phyloP scores from a whole-genome alignment of 2,113 vertebrate species.

The Poeciliopsis prolifica region DNA sequence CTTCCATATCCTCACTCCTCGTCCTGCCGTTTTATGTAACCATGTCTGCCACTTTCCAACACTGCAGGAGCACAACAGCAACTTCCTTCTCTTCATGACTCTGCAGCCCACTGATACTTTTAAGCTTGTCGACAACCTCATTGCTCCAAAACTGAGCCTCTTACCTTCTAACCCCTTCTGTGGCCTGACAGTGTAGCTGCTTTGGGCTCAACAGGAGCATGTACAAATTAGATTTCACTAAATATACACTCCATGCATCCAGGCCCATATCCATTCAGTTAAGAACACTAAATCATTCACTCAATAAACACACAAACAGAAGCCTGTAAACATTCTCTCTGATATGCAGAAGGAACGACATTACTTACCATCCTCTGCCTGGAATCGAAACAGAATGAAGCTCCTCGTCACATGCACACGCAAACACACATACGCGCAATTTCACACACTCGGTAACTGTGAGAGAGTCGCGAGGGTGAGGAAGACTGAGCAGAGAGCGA shows the following conservation, averaged over 20 bases:
- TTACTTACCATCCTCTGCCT: slow-evolving; percentile 78
- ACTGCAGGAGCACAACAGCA: slow-evolving; percentile 28
- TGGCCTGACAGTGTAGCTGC: slow-evolving; percentile 44
- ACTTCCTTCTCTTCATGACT: slow-evolving; percentile 24
- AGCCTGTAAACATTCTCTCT: slow-evolving; percentile 56
- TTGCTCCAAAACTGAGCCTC: slow-evolving; percentile 34
- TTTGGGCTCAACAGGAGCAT: slow-evolving; percentile 31
- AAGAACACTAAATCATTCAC: slow-evolving; percentile 48
- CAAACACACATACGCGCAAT: slow-evolving; percentile 43
- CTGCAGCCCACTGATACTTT: slow-evolving; percentile 24
- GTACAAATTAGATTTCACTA: slow-evolving; percentile 35
- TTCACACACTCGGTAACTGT: slow-evolving; percentile 51
- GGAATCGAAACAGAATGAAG: slow-evolving; percentile 74
- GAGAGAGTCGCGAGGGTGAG: slow-evolving; percentile 36
- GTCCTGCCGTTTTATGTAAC: slow-evolving; percentile 42
- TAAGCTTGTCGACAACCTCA: slow-evolving; percentile 30
- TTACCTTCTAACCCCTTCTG: slow-evolving; percentile 27
- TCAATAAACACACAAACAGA: slow-evolving; percentile 42
- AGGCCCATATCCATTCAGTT: slow-evolving; percentile 27
- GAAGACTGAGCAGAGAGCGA: slow-evolving; percentile 26
- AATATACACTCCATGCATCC: slow-evolving; percentile 44
- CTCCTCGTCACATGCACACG: slow-evolving; percentile 64
- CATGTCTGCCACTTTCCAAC: slow-evolving; percentile 14
- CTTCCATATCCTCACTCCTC: slow-evolving; percentile 6
- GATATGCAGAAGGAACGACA: slow-evolving; percentile 63